Percentiles rank a stretch among this genome's conserved stretches.
These are phyloP conservation scores for Falco concolor DNA, from an alignment of 2,797 vertebrate genomes.

Conservation along the genomic window DNA sequence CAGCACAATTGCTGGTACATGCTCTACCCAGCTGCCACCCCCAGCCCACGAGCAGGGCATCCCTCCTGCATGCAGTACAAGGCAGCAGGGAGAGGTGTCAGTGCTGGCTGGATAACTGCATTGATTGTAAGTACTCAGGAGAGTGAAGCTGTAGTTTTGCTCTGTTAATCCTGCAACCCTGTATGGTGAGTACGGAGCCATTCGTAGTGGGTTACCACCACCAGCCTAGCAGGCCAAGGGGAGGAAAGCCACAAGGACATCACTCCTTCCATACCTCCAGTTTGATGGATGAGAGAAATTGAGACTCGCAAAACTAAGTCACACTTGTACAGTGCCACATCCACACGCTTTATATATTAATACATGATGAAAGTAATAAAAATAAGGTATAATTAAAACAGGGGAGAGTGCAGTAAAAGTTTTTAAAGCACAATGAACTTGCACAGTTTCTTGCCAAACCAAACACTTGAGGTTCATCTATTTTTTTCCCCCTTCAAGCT, in stretches of 20 bases:
- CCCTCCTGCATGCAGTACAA: accelerated
- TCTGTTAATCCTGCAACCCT: not conserved
- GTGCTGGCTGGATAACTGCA: not conserved
- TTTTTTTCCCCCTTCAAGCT: not conserved
- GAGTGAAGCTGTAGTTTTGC: not conserved
- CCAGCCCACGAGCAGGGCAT: not conserved
- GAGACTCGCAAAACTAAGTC: not conserved
- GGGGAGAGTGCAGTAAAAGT: not conserved
- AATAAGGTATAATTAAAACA: not conserved
- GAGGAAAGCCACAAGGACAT: not conserved
- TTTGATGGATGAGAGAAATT: not conserved
- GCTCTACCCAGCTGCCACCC: not conserved
- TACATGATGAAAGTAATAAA: not conserved
- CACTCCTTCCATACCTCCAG: not conserved
- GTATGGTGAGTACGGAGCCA: accelerated
- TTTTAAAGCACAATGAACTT: not conserved
- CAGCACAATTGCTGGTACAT: not conserved
- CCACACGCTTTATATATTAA: not conserved
- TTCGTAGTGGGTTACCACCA: not conserved
- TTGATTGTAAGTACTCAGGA: not conserved
- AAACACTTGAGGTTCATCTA: constrained; percentile 30
- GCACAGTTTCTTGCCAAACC: constrained; percentile 14
- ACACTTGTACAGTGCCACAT: not conserved
- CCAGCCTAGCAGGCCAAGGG: not conserved
- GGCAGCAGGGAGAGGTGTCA: not conserved